Evolutionary conservation across 2,888 invertebrate genomes (phyloP).

Genomic region (Temnothorax unifasciatus): DNA sequence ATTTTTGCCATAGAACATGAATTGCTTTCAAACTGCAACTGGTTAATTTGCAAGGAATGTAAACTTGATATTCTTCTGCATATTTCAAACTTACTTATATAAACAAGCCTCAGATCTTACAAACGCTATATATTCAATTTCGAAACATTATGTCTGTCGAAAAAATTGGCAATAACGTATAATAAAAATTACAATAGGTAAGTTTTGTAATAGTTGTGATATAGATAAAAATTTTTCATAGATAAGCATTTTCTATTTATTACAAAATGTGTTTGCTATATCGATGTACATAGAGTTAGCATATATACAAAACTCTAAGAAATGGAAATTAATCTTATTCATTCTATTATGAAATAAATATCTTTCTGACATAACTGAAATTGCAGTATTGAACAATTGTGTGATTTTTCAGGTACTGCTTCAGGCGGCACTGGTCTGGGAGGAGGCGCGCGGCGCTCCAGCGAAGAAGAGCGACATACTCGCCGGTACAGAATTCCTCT

Average conservation of each 20-base stretch:
- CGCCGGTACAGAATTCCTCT: constrained; percentile 86
- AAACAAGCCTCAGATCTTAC: neutral
- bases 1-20: neutral
- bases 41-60: neutral
- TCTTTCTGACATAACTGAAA: neutral
- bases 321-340: neutral
- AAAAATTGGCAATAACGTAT: neutral
- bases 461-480: constrained; percentile 85
- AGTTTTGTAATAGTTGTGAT: neutral
- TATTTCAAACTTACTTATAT: neutral
- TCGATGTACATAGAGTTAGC: neutral
- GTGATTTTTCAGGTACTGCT: constrained; percentile 81
- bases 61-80: neutral
- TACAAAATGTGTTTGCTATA: neutral
- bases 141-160: no score
- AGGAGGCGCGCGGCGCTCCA: constrained; percentile 78
- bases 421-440: constrained; percentile 81
- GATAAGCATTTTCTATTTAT: neutral
- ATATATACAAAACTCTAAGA: neutral
- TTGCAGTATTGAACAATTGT: neutral
- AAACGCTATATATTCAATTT: neutral
- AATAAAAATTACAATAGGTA: neutral
- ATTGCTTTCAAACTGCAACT: no score
- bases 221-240: neutral
- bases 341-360: neutral